Evolutionary conservation across 2,113 vertebrate species (phyloP), one percentile per base, ranked within the genome.

Genomic region (Anseranas semipalmata): DNA sequence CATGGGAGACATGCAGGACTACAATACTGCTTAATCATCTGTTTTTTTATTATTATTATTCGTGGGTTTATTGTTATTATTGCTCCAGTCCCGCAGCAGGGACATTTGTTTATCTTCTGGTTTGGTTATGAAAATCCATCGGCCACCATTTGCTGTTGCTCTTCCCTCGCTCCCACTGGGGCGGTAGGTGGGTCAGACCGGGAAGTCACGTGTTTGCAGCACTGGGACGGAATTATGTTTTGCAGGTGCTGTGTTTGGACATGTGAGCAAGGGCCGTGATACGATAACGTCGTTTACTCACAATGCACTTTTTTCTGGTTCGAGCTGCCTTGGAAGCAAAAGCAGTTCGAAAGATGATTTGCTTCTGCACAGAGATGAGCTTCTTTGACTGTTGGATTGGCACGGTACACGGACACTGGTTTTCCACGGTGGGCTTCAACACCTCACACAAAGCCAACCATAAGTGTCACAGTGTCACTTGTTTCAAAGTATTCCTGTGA

Each of bases 251-350:
- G 33, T 14, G 16, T 41, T 59, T 55, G 67, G 59, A 76, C 32
- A 20, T 0, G 3, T 20, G 28, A 87, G 48, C 45, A 52, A 58
- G 19, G 19, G 24, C n/a, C 7, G 37, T 22, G 24, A 14, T 46
- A 20, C 0, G 2, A 3, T 10, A 10, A 18, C 2, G 0, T 4
- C 0, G 0, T 70, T 58, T 28, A 22, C 22, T 45, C 27, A 6
- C 14, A 48, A 6, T 8, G 9, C 8, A 2, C 7, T 7, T 37
- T 60, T 72, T 65, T 20, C 41, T 63, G 13, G 8, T 58, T 77
- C 71, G 25, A 88, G 59, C 41, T 84, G 65, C 67, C 39, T 24
- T 3, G 0, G 24, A 75, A 89, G 43, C 8, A 63, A 46, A 76
- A 94, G 37, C 0, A 2, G 35, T 46, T 80, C 0, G 1, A 52